Evolutionary conservation across 2,888 invertebrate species (phyloP).

Genomic region (Cheilosia pagana): DNA sequence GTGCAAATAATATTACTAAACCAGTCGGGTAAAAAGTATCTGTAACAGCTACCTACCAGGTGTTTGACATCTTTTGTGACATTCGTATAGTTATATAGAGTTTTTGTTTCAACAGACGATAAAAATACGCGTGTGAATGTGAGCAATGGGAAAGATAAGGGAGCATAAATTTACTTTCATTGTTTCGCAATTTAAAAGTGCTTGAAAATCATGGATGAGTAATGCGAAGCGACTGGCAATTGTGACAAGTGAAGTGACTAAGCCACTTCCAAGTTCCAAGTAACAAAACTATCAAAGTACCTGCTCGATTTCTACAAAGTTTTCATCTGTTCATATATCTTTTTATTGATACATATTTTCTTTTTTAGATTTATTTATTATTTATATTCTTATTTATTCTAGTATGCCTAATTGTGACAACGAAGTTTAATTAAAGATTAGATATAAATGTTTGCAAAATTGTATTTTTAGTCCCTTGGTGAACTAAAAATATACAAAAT

Average conservation of each 20-base stretch:
- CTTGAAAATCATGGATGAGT: slow-evolving; percentile 30
- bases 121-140: slow-evolving; percentile 56
- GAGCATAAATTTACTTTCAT: slow-evolving; percentile 42
- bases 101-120: slow-evolving; percentile 23
- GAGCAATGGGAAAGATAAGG: slow-evolving; percentile 46
- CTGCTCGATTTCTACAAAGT: no score
- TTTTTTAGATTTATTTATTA: slow-evolving; percentile 30
- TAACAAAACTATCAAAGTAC: neutral
- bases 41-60: neutral
- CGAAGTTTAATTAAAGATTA: slow-evolving; percentile 11
- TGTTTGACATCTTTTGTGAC: neutral
- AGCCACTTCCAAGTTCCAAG: slow-evolving; percentile 30
- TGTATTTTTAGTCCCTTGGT: slow-evolving; percentile 59
- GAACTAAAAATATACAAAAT: slow-evolving; percentile 55
- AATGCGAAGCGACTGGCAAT: slow-evolving; percentile 9
- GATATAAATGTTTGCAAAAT: slow-evolving; percentile 61
- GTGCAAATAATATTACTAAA: neutral
- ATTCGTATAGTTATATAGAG: no score
- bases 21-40: no score
- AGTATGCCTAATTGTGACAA: slow-evolving; percentile 37
- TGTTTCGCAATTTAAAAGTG: slow-evolving; percentile 34
- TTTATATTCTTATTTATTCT: slow-evolving; percentile 31
- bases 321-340: slow-evolving; percentile 31
- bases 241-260: slow-evolving; percentile 21
- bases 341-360: slow-evolving; percentile 3